phyloP scores from a whole-genome alignment of 2,888 invertebrate species.

The Drosophila differens region DNA sequence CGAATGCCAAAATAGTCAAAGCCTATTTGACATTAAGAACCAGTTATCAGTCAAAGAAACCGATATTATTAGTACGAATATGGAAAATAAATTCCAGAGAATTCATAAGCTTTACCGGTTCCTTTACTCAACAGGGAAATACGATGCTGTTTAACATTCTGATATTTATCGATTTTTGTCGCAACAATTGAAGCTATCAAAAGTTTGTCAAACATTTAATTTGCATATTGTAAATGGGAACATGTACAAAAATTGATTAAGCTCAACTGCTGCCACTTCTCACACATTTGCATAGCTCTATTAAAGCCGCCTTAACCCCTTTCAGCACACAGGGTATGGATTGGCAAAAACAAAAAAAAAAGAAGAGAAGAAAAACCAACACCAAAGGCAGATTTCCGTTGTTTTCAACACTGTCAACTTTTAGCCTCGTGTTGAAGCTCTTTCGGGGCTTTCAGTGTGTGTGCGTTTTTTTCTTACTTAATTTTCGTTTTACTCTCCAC shows the following conservation, averaged over 20 bases:
- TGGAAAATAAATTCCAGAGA: not conserved
- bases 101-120: not conserved
- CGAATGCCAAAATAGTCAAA: not conserved
- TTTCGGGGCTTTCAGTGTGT: slow-evolving; percentile 9
- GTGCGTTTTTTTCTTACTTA: not conserved
- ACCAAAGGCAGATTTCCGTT: slow-evolving; percentile 42
- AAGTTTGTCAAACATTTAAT: not conserved
- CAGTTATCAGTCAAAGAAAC: not conserved
- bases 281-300: not conserved
- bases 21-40: not conserved
- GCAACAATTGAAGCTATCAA: not conserved
- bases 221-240: not conserved
- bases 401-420: slow-evolving; percentile 43
- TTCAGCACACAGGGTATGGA: not conserved
- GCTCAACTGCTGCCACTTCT: not conserved
- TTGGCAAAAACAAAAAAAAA: not conserved
- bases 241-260: not conserved
- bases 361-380: not conserved
- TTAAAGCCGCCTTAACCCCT: not conserved
- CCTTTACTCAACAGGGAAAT: too few species aligned
- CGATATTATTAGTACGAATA: not conserved
- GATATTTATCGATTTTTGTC: not conserved
- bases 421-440: slow-evolving; percentile 28
- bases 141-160: not conserved
- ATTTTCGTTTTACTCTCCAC: not conserved